These are phyloP conservation scores for Drosophila sp. DNA, from an alignment of 1,140 invertebrate species.

Conservation along the genomic window DNA sequence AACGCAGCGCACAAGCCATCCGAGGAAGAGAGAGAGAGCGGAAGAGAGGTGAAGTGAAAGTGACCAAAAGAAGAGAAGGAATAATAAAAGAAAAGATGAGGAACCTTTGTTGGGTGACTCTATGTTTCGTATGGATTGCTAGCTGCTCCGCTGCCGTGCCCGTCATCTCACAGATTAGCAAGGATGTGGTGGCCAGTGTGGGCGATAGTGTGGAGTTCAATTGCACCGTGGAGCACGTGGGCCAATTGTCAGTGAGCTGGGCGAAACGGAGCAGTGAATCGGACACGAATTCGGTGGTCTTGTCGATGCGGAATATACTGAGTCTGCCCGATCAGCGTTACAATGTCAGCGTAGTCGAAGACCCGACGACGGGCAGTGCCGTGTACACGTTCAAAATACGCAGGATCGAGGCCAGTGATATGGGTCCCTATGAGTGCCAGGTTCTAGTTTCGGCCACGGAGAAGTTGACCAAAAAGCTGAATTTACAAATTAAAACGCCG, in stretches of 20 bases:
- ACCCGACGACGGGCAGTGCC: constrained; percentile 85
- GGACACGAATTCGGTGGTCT: constrained; percentile 61
- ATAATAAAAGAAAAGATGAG: constrained; percentile 9
- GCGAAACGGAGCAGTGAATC: constrained; percentile 84
- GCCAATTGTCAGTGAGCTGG: constrained; percentile 90
- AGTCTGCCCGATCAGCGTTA: constrained; percentile 91
- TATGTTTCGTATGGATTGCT: constrained; percentile 34
- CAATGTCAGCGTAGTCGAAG: constrained; percentile 85
- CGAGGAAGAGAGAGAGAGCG: not conserved
- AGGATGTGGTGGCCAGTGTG: constrained; percentile 91
- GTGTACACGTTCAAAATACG: constrained; percentile 88
- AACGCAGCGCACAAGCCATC: constrained; percentile 45
- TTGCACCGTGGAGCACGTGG: constrained; percentile 91
- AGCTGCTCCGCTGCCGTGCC: constrained; percentile 32
- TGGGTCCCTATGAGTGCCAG: constrained; percentile 90
- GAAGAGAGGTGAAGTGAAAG: not conserved
- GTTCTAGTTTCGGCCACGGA: constrained; percentile 88
- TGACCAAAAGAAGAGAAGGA: not conserved
- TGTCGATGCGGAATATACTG: constrained; percentile 88
- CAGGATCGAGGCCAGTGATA: constrained; percentile 92
- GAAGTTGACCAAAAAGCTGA: constrained; percentile 88
- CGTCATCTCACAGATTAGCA: constrained; percentile 90
- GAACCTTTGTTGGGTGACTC: constrained; percentile 18
- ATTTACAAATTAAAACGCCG: constrained; percentile 89
- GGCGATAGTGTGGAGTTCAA: constrained; percentile 90